phyloP scores from a whole-genome alignment of 2,797 vertebrate species.

The Danio tinwini region DNA sequence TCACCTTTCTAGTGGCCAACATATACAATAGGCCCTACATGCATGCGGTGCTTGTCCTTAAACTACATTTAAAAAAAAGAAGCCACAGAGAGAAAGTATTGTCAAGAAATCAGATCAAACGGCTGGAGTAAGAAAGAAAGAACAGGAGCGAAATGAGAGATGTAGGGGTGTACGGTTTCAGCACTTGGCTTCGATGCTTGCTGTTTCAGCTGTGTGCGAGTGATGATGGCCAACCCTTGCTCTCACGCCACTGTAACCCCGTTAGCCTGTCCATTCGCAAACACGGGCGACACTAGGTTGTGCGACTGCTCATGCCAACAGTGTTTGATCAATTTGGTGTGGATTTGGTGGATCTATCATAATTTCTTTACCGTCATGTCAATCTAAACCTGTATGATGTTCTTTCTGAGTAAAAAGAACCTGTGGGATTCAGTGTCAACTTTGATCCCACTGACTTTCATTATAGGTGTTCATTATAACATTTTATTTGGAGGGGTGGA shows the following conservation, averaged over 20 bases:
- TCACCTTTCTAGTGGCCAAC: background rate
- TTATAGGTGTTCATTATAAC: too few species aligned
- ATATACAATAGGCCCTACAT: background rate
- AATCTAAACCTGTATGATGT: too few species aligned
- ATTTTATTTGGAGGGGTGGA: too few species aligned
- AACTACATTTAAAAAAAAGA: constrained; percentile 19
- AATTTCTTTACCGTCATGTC: too few species aligned
- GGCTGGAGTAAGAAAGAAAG: constrained; percentile 35
- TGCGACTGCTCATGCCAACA: constrained; percentile 46
- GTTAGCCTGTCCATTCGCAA: constrained; percentile 48
- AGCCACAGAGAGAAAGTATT: constrained; percentile 40
- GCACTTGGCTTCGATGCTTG: constrained; percentile 72
- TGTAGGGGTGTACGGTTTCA: constrained; percentile 72
- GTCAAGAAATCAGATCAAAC: constrained; percentile 64
- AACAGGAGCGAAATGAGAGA: constrained; percentile 44
- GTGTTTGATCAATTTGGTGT: background rate
- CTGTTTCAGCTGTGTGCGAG: constrained; percentile 79
- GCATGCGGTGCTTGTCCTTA: background rate
- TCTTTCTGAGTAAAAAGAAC: too few species aligned
- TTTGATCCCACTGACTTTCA: too few species aligned
- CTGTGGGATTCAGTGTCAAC: too few species aligned
- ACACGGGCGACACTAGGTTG: constrained; percentile 40
- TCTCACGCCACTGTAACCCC: constrained; percentile 75
- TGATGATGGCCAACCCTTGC: constrained; percentile 73
- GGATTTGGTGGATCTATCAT: too few species aligned